Evolutionary conservation across 2,113 vertebrate species (phyloP).

Genomic region (Mesoclemmys tuberculata): DNA sequence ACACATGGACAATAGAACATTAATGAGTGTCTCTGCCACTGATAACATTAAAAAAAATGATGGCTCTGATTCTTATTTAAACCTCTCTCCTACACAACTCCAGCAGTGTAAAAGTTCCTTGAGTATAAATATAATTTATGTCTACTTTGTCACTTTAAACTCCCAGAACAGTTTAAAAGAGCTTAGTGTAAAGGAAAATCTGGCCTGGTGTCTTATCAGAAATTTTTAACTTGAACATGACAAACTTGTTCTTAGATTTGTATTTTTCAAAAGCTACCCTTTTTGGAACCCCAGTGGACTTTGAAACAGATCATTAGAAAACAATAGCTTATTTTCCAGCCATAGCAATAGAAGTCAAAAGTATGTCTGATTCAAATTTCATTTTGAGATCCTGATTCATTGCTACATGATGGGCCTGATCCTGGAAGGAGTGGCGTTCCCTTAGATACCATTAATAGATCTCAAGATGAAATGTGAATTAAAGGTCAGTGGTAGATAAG

Average conservation of each 20-base stretch:
- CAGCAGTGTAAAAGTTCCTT: not conserved
- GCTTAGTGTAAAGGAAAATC: not conserved
- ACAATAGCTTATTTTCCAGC: not conserved
- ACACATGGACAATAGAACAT: not conserved
- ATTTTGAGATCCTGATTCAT: not conserved
- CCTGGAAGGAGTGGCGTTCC: not conserved
- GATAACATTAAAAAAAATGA: not conserved
- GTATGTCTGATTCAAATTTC: fast-evolving
- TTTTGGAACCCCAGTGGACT: not conserved
- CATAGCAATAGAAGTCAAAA: not conserved
- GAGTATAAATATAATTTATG: not conserved
- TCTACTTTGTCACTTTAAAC: not conserved
- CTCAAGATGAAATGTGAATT: not conserved
- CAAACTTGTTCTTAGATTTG: not conserved
- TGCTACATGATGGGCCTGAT: not conserved
- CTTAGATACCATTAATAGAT: not conserved
- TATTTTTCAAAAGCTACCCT: not conserved
- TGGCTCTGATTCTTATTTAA: not conserved
- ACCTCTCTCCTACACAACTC: not conserved
- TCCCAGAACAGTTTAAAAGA: not conserved
- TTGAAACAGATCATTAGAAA: not conserved
- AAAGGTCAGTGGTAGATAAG: not conserved
- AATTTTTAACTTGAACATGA: not conserved
- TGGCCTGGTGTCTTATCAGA: not conserved
- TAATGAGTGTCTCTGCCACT: not conserved